Evolutionary conservation across 2,113 vertebrate genomes (phyloP).

Genomic region (Rhadina sibilatrix): DNA sequence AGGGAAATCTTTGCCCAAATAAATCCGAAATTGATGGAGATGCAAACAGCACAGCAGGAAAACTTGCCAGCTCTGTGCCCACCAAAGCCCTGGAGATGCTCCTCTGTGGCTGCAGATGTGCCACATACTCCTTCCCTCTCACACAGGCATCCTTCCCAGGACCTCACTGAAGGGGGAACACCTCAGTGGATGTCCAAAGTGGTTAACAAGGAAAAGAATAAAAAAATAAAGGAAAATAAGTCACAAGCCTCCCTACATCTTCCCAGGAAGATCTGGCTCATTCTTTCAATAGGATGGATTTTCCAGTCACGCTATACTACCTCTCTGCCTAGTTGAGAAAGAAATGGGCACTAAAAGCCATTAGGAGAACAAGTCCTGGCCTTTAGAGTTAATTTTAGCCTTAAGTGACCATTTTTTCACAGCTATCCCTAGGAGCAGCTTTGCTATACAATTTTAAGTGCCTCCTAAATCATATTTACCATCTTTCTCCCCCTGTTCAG

Average conservation of each 20-base stretch:
- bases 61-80: rapidly evolving
- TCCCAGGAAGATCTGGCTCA: not conserved
- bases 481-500: not conserved
- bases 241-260: not conserved
- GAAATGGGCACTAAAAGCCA: not conserved
- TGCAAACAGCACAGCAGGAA: rapidly evolving
- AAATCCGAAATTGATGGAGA: not conserved
- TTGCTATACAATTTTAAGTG: not conserved
- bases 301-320: not conserved
- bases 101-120: rapidly evolving
- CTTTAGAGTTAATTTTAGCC: not conserved
- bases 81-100: rapidly evolving
- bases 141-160: not conserved
- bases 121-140: rapidly evolving
- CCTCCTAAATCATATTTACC: not conserved
- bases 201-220: rapidly evolving
- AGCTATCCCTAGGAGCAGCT: not conserved
- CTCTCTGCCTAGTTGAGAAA: not conserved
- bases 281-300: not conserved
- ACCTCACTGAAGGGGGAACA: rapidly evolving
- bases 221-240: no score
- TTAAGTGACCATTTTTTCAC: not conserved
- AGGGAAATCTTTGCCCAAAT: not conserved
- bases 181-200: not conserved
- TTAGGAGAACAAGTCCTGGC: not conserved